Conservation (phyloP, 2,797 vertebrate species). For the Sebastolobus altivelis region DNA sequence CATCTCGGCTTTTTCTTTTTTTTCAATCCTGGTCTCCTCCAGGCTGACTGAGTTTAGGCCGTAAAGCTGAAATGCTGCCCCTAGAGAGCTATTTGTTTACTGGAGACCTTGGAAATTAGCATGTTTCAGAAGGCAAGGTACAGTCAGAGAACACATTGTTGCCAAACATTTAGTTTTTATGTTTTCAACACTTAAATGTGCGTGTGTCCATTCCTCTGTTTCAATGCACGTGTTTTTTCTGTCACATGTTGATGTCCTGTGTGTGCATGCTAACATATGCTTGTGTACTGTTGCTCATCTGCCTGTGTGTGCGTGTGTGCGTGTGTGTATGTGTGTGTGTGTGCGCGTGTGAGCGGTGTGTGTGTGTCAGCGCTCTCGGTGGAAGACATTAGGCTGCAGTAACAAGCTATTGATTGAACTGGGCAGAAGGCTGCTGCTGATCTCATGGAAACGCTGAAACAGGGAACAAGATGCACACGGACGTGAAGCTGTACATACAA, state of each 20-base stretch:
- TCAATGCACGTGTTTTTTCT: not conserved
- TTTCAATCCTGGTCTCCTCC: slow-evolving; percentile 43
- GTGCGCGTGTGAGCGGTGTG: slow-evolving; percentile 31
- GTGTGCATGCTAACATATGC: slow-evolving; percentile 8
- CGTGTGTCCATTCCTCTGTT: not conserved
- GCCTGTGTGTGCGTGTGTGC: slow-evolving; percentile 2
- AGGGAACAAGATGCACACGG: slow-evolving; percentile 34
- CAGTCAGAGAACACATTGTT: slow-evolving; percentile 23
- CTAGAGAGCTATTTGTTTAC: slow-evolving; percentile 73
- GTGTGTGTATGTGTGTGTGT: slow-evolving; percentile 14
- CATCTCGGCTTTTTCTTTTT: slow-evolving; percentile 18
- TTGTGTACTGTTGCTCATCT: slow-evolving; percentile 24
- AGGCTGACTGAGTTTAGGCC: slow-evolving; percentile 59
- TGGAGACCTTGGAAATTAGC: slow-evolving; percentile 69
- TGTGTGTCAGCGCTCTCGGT: slow-evolving; percentile 50
- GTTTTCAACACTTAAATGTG: slow-evolving; percentile 27
- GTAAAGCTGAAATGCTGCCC: slow-evolving; percentile 60
- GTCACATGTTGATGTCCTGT: not conserved
- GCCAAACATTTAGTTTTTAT: slow-evolving; percentile 32
- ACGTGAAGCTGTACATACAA: slow-evolving; percentile 41
- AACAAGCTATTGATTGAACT: slow-evolving; percentile 80
- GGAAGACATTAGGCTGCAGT: slow-evolving; percentile 72
- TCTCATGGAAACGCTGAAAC: slow-evolving; percentile 67
- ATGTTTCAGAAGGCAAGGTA: slow-evolving; percentile 56
- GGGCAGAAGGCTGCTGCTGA: slow-evolving; percentile 60